phyloP scores from a whole-genome alignment of 2,113 vertebrate species.

The Phainopepla nitens region DNA sequence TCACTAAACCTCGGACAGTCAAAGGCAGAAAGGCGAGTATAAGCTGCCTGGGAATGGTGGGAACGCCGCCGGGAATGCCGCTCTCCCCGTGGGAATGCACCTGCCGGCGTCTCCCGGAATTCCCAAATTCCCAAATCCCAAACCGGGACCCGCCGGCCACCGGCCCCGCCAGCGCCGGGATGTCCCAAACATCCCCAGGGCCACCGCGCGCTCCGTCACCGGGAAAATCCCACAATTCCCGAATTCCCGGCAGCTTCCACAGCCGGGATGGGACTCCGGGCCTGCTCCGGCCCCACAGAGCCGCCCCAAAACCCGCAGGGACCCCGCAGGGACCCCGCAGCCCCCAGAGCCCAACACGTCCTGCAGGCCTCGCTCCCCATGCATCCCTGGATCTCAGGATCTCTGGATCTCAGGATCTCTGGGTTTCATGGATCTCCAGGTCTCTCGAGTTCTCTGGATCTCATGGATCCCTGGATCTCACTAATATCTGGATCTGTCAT shows the following conservation, averaged over 20 bases:
- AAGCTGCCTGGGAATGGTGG: conserved; percentile 50
- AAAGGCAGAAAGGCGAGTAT: conserved; percentile 76
- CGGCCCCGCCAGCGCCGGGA: too few species aligned
- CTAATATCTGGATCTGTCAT: too few species aligned
- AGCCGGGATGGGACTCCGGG: background rate
- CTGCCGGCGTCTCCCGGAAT: rapidly evolving
- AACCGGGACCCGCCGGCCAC: rapidly evolving
- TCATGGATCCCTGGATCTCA: too few species aligned
- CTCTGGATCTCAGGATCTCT: too few species aligned
- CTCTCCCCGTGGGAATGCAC: background rate
- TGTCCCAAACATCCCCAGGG: rapidly evolving
- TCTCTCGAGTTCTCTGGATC: too few species aligned
- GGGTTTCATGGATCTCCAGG: too few species aligned
- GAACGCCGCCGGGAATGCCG: background rate
- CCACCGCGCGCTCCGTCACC: rapidly evolving
- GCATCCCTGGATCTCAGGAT: too few species aligned
- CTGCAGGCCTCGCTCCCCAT: rapidly evolving
- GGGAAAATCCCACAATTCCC: background rate
- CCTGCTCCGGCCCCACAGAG: background rate
- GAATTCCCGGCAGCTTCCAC: rapidly evolving
- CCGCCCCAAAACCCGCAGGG: background rate
- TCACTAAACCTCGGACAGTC: conserved; percentile 91
- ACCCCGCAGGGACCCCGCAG: too few species aligned
- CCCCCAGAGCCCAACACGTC: too few species aligned
- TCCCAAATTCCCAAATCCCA: rapidly evolving